Conservation (phyloP, 2,888 invertebrate species). For the Actias luna region DNA sequence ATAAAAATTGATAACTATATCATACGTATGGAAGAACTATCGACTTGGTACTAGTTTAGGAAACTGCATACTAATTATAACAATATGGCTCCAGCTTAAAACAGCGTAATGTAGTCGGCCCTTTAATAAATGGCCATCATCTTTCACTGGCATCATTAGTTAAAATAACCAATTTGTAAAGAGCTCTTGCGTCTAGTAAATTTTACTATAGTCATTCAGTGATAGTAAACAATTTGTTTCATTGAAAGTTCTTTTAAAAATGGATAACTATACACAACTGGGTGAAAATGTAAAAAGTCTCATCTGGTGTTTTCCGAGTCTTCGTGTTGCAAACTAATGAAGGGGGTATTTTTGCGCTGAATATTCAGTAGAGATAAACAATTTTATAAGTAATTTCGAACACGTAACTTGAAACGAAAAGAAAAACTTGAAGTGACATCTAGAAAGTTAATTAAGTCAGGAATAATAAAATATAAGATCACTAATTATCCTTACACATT, state of each 20-base stretch:
- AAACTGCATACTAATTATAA: conserved; percentile 5
- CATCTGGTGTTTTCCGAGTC: conserved; percentile 39
- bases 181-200: conserved; percentile 30
- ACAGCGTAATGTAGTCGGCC: conserved; percentile 27
- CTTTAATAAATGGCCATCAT: conserved; percentile 59
- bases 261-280: conserved; percentile 28
- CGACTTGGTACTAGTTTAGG: not conserved
- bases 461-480: not conserved
- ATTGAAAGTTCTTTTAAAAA: conserved; percentile 28
- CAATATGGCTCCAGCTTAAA: conserved; percentile 23
- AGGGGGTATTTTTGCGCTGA: conserved; percentile 35
- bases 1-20: too few species aligned
- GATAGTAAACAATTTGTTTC: conserved; percentile 23
- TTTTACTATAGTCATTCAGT: conserved; percentile 13
- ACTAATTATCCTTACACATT: not conserved
- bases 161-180: conserved; percentile 39
- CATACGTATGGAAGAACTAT: too few species aligned
- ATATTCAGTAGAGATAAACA: conserved; percentile 27
- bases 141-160: conserved; percentile 59
- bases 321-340: conserved; percentile 54
- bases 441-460: not conserved
- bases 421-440: not conserved
- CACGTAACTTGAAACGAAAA: not conserved
- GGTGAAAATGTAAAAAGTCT: conserved; percentile 44
- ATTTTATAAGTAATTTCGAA: not conserved